Evolutionary conservation across 2,113 vertebrate genomes (phyloP).

Genomic region (Callocephalon fimbriatum): DNA sequence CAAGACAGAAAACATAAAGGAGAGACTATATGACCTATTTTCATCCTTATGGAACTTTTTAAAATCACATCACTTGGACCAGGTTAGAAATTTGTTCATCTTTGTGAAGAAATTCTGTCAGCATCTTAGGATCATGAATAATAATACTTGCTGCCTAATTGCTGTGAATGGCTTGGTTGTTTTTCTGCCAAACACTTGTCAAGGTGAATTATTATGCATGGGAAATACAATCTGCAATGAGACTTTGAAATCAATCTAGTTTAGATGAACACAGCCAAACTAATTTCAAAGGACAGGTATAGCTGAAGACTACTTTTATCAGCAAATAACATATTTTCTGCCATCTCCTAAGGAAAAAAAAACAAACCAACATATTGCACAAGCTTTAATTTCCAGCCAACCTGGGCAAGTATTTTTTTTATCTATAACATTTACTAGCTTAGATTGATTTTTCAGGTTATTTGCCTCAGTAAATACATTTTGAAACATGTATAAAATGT

Average conservation of each 20-base stretch:
- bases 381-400: neutral
- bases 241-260: neutral
- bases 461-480: neutral
- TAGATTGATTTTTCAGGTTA: neutral
- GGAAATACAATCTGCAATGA: neutral
- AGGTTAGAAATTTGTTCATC: neutral
- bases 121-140: neutral
- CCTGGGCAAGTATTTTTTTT: neutral
- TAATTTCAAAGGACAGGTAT: neutral
- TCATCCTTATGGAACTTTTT: neutral
- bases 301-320: neutral
- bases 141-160: neutral
- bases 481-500: neutral
- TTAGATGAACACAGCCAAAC: neutral
- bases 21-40: neutral
- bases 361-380: accelerated
- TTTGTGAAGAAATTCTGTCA: neutral
- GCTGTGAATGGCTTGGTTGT: neutral
- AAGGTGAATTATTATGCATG: neutral
- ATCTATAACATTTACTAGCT: neutral
- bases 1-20: neutral
- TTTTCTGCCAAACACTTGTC: neutral
- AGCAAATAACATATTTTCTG: neutral
- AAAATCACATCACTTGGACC: neutral
- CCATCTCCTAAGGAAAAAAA: neutral